A percentile compares a stretch with the other conserved stretches of the same genome.
These are phyloP conservation scores for Zoanthus sociatus DNA, from an alignment of 92 coral and sea anemone species.

Conservation along the genomic window DNA sequence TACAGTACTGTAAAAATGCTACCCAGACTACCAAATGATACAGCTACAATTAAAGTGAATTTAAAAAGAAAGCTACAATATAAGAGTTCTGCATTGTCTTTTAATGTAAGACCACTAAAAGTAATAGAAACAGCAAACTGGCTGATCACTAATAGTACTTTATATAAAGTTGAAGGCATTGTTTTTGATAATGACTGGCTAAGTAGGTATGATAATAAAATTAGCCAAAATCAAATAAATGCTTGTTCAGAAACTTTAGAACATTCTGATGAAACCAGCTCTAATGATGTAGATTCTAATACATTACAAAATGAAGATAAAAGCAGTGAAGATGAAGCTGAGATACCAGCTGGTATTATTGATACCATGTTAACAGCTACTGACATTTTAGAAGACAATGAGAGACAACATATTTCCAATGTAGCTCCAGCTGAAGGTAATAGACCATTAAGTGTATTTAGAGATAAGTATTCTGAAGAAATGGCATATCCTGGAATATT, in stretches of 20 bases:
- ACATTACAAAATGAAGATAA: neutral
- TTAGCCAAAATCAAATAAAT: conserved; percentile 39
- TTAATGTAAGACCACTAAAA: conserved; percentile 55
- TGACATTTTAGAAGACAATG: no score
- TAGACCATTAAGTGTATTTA: neutral
- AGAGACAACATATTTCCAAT: no score
- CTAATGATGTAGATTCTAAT: neutral
- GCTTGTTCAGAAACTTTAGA: conserved; percentile 13
- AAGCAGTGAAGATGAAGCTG: conserved; percentile 57
- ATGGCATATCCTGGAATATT: neutral
- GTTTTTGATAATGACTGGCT: neutral
- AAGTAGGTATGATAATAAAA: no score
- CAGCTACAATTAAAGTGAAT: conserved; percentile 39
- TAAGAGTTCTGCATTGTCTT: conserved; percentile 33
- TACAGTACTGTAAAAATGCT: conserved; percentile 34
- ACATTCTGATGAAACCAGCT: neutral
- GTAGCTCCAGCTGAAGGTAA: neutral
- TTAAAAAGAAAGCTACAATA: conserved; percentile 41
- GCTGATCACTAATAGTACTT: conserved; percentile 8
- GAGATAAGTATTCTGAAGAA: neutral
- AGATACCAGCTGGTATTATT: conserved; percentile 53
- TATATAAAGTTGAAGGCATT: conserved; percentile 28
- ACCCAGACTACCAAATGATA: conserved; percentile 34
- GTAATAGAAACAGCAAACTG: conserved; percentile 40
- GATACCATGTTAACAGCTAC: no score